These are phyloP conservation scores for Bucorvus abyssinicus DNA, from an alignment of 2,797 vertebrate genomes.

Conservation along the genomic window DNA sequence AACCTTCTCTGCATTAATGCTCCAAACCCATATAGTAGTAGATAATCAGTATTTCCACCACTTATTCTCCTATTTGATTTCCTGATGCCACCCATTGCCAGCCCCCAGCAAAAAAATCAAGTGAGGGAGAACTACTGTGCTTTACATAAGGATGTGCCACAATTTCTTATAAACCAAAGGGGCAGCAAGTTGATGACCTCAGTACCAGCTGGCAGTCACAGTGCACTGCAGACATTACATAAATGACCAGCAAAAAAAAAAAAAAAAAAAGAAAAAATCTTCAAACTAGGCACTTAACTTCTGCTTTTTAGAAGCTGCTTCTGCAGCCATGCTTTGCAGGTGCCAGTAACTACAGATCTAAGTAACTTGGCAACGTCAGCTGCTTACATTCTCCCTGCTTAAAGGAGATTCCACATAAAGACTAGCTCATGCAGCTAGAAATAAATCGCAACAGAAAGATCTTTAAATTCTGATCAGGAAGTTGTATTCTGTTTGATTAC, in stretches of 20 bases:
- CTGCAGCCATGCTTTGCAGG: background rate
- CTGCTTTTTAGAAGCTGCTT: background rate
- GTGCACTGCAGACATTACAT: background rate
- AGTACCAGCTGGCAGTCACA: background rate
- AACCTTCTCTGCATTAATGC: background rate
- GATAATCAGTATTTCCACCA: background rate
- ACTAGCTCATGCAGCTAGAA: background rate
- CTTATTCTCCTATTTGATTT: conserved; percentile 1
- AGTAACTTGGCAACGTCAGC: background rate
- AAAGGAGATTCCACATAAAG: background rate
- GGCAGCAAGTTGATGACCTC: background rate
- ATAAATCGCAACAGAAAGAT: background rate
- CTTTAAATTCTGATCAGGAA: background rate
- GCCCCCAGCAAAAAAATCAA: background rate
- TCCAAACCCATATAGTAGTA: background rate
- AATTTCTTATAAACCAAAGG: background rate
- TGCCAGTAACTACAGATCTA: background rate
- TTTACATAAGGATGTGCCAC: background rate
- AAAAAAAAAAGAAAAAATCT: background rate
- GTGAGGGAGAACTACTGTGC: background rate
- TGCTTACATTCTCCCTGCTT: background rate
- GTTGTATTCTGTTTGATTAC: background rate
- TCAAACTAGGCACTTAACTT: background rate
- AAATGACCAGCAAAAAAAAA: background rate
- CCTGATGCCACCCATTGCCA: background rate